Conservation (phyloP, 2,113 vertebrate species). For the Cathartes aura region DNA sequence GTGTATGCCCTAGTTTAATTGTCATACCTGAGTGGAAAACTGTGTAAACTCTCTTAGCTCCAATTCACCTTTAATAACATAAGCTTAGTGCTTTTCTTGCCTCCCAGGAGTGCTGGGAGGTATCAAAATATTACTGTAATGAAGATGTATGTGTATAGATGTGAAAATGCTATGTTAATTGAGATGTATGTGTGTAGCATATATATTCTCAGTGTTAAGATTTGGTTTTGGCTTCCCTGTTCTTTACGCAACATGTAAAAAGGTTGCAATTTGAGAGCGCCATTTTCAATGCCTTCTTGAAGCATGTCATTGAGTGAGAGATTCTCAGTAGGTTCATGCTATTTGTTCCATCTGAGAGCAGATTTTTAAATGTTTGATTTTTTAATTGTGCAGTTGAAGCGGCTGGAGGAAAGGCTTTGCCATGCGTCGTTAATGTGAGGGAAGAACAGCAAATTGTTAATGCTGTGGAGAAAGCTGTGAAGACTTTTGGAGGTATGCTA, state of each 20-base stretch:
- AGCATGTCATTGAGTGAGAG: not conserved
- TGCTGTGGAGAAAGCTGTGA: conserved; percentile 87
- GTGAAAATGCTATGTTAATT: not conserved
- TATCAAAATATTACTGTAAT: not conserved
- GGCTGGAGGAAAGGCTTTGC: conserved; percentile 88
- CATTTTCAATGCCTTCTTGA: not conserved
- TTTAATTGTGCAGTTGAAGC: conserved; percentile 84
- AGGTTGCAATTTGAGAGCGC: not conserved
- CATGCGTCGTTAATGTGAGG: conserved; percentile 92
- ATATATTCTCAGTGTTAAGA: not conserved
- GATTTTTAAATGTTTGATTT: not conserved
- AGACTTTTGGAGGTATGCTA: conserved; percentile 90
- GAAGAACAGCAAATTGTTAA: conserved; percentile 89
- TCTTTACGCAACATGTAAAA: not conserved
- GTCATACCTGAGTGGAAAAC: not conserved
- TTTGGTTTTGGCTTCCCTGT: not conserved
- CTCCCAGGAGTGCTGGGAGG: not conserved
- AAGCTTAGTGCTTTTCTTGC: not conserved
- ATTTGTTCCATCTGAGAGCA: not conserved
- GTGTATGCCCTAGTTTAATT: not conserved
- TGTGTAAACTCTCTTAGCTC: not conserved
- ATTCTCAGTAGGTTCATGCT: not conserved
- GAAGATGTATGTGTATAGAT: not conserved
- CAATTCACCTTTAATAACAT: not conserved
- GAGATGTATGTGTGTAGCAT: not conserved